Evolutionary conservation across 2,797 vertebrate species (phyloP), one percentile per base, ranked within the genome.

Genomic region (Myripristis murdjan): DNA sequence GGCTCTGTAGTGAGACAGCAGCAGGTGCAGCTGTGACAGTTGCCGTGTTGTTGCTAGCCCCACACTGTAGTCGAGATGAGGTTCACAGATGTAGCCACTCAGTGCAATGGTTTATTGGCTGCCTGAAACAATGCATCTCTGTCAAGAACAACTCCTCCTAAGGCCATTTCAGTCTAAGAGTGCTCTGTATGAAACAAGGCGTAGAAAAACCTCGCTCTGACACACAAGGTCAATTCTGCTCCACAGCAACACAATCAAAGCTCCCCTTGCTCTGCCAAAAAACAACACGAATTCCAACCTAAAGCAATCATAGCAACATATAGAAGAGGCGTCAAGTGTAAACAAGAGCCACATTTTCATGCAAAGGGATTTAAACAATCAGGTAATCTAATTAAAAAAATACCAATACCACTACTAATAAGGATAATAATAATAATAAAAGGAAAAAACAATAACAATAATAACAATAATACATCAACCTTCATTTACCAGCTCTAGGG

Each of bases 1-100:
- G 89, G 92, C 91, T 92, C 82, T 92, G 90, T 87, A 59, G 89
- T 76, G 83, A 89, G 87, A 93, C 93, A 91, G 92, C 93, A 95
- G 95, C 96, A 97, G 96, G 95, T 96, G 95, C 91, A 92, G 85
- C 73, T 86, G 84, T 87, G 90, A 93, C 94, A 94, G 94, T 92
- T 90, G 92, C 91, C 84, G 79, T 88, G 90, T 88, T 91, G 85
- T 85, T 85, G 89, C 90, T 91, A 80, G 89, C 89, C 80, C 82
- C 70, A 44, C 90, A 87, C 91, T 87, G 88, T 91, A 90, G 92
- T 89, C 87, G 87, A 90, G 92, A 93, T 90, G 88, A 94, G 93
- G 87, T 92, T 92, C 93, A 90, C 90, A 94, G 87, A 93, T 93
- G 90, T 92, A 91, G 87, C 89, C 91, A 93, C 92, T 94, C 93